These are phyloP conservation scores for Pachymerium ferrugineum DNA, from an alignment of 2,888 invertebrate genomes.

Conservation along the genomic window DNA sequence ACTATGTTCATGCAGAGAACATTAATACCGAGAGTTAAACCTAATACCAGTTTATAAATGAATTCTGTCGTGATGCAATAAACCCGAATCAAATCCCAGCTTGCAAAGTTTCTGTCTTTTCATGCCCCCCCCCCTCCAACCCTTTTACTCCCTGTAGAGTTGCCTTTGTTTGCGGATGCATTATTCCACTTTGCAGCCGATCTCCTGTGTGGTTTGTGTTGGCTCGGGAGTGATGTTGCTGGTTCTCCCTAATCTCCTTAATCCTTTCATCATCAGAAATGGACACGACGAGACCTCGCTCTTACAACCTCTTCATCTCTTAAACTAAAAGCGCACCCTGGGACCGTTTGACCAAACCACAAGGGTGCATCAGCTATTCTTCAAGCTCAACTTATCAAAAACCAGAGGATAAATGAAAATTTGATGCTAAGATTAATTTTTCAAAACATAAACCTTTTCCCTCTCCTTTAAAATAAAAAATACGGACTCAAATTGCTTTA, in stretches of 20 bases:
- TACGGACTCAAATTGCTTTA: neutral
- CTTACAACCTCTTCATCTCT: slow-evolving; percentile 18
- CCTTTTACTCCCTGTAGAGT: slow-evolving; percentile 13
- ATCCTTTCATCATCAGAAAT: slow-evolving; percentile 22
- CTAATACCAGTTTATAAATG: slow-evolving; percentile 4
- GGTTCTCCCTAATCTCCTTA: slow-evolving; percentile 27
- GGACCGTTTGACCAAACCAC: neutral
- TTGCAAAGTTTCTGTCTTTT: neutral
- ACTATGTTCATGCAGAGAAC: too few species aligned
- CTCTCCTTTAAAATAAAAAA: neutral
- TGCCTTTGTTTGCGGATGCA: slow-evolving; percentile 23
- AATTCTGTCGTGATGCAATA: neutral
- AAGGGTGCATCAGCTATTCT: neutral
- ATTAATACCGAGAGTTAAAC: too few species aligned
- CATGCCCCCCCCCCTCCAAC: neutral
- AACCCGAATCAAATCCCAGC: neutral
- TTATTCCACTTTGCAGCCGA: slow-evolving; percentile 20
- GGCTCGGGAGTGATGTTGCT: slow-evolving; percentile 21
- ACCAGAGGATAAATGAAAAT: too few species aligned
- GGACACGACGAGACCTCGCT: slow-evolving; percentile 21
- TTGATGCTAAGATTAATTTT: too few species aligned
- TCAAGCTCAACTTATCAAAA: too few species aligned
- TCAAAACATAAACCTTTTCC: neutral
- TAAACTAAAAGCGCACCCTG: neutral
- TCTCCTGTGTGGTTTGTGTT: slow-evolving; percentile 27